Base-by-base conservation (phyloP, 2,888 invertebrate species). In the Flabesymbios commensalis region DNA sequence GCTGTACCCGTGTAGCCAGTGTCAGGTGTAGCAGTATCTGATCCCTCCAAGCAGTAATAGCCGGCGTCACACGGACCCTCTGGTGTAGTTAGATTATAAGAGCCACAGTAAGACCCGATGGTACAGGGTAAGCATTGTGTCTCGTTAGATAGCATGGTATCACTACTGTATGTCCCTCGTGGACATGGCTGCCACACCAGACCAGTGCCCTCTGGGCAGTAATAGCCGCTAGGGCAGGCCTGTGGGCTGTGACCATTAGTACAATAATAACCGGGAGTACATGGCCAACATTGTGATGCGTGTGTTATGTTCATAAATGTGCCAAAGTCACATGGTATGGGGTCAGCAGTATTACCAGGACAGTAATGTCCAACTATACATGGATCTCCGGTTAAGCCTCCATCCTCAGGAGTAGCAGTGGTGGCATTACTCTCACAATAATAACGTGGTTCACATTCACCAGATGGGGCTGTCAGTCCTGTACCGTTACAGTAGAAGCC, bases 231-330 rank as follows among this genome's bases (percentile, higher is more conserved):
- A 28, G 78, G 77, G 60, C 80, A 80, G 36, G 64, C 63, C 29
- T 72, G 1, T 64, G 73, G 65, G 67, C 57, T 47, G 32, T 41
- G 72, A 24, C 75, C 75, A 36, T 72, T 71, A 4, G 72, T 69
- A 63, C 80, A 80, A 69, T 75, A 80, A 61, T 64, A 76, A 1
- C 79, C 79, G n/a, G 76, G 67, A 2, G 78, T 74, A 54, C 80
- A 79, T 56, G 70, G 71, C 61, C 57, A 65, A 59, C 80, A 80
- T 41, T 42, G 66, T 10, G 70, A 70, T 2, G 77, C 76, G 28
- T 73, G 72, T 19, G 75, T 74, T 39, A 69, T 63, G 14, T 72
- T 71, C 74, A 74, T 80, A 65, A 74, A 79, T 0, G 78, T 78
- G 33, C 80, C 79, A 57, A 77, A 72, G 0, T 67, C 67, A 68